These are phyloP conservation scores for Atta cephalotes DNA, from an alignment of 1,140 invertebrate species.

Conservation along the genomic window DNA sequence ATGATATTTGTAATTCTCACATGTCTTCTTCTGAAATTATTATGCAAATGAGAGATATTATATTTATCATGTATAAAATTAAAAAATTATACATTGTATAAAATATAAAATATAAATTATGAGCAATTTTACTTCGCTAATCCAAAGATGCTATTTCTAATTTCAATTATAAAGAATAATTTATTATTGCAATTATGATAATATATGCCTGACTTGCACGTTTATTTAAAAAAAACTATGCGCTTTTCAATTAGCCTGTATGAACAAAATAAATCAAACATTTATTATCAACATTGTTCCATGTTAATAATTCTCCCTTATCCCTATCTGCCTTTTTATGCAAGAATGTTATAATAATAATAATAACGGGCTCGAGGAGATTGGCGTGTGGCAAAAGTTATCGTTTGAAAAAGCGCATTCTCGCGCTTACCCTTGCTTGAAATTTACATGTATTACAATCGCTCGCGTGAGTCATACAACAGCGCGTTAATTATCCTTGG, in stretches of 20 bases:
- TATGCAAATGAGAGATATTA: background rate
- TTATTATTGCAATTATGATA: background rate
- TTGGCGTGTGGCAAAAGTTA: slow-evolving; percentile 24
- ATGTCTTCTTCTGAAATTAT: slow-evolving; percentile 8
- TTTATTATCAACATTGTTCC: slow-evolving; percentile 8
- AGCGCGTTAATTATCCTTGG: slow-evolving; percentile 32
- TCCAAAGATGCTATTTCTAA: background rate
- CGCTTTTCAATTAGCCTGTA: slow-evolving; percentile 27
- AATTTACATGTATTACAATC: slow-evolving; percentile 37
- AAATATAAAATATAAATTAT: background rate
- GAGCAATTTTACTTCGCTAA: background rate
- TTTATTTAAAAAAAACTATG: background rate
- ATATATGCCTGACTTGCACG: background rate
- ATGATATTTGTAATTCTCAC: background rate
- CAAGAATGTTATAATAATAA: slow-evolving; percentile 36
- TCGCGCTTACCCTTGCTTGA: slow-evolving; percentile 28
- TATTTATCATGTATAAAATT: background rate
- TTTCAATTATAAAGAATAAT: slow-evolving; percentile 37
- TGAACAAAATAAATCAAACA: slow-evolving; percentile 28
- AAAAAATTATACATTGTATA: background rate
- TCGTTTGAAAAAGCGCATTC: slow-evolving; percentile 31
- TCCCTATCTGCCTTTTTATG: background rate
- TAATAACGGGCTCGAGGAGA: background rate
- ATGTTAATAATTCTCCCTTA: slow-evolving; percentile 33
- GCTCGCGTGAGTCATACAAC: slow-evolving; percentile 21